Base-by-base conservation (phyloP, 2,113 vertebrate species). In the Morone chrysops region DNA sequence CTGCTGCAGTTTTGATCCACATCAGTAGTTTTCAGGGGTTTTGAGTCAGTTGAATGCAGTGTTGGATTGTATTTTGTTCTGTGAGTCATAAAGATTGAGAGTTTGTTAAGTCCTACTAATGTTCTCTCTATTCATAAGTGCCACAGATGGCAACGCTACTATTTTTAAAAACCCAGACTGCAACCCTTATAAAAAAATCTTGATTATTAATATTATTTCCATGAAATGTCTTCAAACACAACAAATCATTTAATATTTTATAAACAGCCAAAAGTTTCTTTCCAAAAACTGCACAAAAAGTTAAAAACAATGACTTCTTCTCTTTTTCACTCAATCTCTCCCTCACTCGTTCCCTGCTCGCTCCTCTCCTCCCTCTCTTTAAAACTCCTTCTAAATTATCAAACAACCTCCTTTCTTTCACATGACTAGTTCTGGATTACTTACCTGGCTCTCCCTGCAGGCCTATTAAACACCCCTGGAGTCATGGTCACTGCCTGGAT, bases 401-500 rank as follows among this genome's bases (percentile, higher is more conserved):
- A 77, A 75, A 90, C 50, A 13, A 59, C 84, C 86, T 84, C 59
- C 40, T 90, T 84, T 83, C 85, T 87, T 66, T 86, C 88, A 88
- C 88, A 78, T 82, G 86, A 56, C 67, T 78, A 66, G 70, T 36
- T 78, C 62, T 73, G 87, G 87, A 93, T 91, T 89, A 89, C 86
- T 78, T 65, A 90, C 79, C 84, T 88, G 81, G 43, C 70, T 82
- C 65, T 89, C 87, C 82, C 84, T 79, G 40, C 78, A 71, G 86
- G 72, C 80, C 83, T 74, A 84, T 90, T 87, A 89, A 90, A 90
- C 69, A 79, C 85, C 62, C 72, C 78, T 75, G 17, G 78, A 89
- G 89, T 89, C 89, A 91, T 85, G 89, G 82, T 82, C 72, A 70
- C 73, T 74, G 89, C 85, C 71, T 25, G 78, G 84, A 87, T 80